Evolutionary conservation across 2,113 vertebrate species (phyloP).

Genomic region (Malurus elegans): DNA sequence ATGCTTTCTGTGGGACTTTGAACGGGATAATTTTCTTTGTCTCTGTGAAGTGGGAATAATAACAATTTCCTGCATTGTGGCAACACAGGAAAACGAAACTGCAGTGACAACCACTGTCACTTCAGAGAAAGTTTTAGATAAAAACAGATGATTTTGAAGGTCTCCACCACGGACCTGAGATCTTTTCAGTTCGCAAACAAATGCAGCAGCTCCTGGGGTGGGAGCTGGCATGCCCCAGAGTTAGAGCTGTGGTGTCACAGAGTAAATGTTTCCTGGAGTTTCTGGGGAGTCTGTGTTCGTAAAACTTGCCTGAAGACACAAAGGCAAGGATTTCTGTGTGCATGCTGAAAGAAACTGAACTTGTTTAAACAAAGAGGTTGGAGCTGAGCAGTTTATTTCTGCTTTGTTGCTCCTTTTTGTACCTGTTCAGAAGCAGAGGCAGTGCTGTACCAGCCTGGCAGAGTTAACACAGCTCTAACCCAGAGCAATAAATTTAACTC

Average conservation of each 20-base stretch:
- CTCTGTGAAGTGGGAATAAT: not conserved
- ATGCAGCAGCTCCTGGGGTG: not conserved
- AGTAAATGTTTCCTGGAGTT: not conserved
- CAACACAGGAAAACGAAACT: not conserved
- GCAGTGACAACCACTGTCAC: not conserved
- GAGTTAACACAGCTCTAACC: not conserved
- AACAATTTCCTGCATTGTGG: not conserved
- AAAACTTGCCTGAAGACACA: not conserved
- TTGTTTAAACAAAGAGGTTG: not conserved
- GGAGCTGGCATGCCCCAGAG: not conserved
- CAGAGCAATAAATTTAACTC: not conserved
- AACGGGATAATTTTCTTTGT: not conserved
- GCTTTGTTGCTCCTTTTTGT: not conserved
- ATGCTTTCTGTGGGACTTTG: not conserved
- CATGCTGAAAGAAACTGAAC: not conserved
- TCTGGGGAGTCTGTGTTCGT: not conserved
- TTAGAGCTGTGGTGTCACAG: accelerated
- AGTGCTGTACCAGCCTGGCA: not conserved
- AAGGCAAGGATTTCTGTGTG: not conserved
- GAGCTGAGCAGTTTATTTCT: not conserved
- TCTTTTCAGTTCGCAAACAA: not conserved
- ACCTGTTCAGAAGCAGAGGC: not conserved
- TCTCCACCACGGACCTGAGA: not conserved
- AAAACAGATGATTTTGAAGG: not conserved
- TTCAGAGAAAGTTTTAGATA: not conserved